Evolutionary conservation across 2,888 invertebrate genomes (phyloP), one percentile per base, ranked within the genome.

Genomic region (Dryomyza anilis): DNA sequence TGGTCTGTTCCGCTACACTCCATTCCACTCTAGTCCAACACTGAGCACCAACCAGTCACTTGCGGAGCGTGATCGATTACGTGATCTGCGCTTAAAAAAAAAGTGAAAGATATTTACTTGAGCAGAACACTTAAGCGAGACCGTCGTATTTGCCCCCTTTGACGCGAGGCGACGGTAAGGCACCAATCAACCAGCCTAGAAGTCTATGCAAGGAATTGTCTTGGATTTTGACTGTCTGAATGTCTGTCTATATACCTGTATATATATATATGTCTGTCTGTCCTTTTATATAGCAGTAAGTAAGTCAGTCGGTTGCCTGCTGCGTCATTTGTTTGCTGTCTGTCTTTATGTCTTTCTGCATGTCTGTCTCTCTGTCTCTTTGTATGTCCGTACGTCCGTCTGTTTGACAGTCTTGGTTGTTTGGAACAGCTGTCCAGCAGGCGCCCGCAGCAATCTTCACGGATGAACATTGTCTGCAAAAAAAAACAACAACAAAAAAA

Each of bases 41-140:
- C 48, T 50, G 48, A 21, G 19, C 48, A 50, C n/a, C n/a, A n/a
- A n/a, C n/a, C n/a, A 50, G 48, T 50, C 48, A 50, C 48, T 50
- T 55, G 33, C 14, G n/a, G n/a, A 56, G 19, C 46, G 30, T 50
- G 36, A 50, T 50, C 48, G 50, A 60, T 60, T 50, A 60, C 33
- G 60, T 60, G 60, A 60, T 48, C 59, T 29, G 48, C 8, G 45
- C 59, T n/a, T 21, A 58, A 58, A 43, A 16, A 36, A 60, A 48
- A 50, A 60, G 33, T 60, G 48, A 59, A 59, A 59, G 48, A 45
- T 46, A 59, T 33, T 33, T 29, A 46, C 30, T 33, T 21, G 50
- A 50, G 12, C 25, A 50, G 60, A 60, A 60, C 50, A 60, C 60
- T 50, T 45, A 16, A 58, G 29, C 14, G 19, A 29, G 19, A 45